Evolutionary conservation across 2,888 invertebrate genomes (phyloP), one percentile per base, ranked within the genome.

Genomic region (Epistrophe grossulariae): DNA sequence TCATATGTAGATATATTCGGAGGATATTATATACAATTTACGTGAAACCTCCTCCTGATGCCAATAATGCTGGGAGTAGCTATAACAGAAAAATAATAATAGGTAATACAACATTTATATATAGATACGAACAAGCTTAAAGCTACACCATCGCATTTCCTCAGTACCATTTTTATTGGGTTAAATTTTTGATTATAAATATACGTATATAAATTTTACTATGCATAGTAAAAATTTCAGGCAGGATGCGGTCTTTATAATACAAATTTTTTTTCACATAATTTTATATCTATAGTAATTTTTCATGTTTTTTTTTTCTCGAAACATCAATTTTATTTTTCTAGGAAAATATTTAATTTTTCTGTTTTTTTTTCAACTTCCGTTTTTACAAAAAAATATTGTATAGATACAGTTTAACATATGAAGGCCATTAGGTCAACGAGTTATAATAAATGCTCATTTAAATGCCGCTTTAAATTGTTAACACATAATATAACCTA

Each of bases 81-180:
- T 40, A 62, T 60, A n/a, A n/a, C n/a, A 62, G 15, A 43, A 24
- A 40, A 40, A 62, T 62, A 62, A 62, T 55, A 55, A 24, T 28
- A 24, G 24, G 28, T 13, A 60, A 40, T 24, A 40, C 15, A n/a
- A 60, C 13, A 60, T 60, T 24, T 52, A 24, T 24, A 24, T 24
- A 24, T 24, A 24, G 24, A 24, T 52, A 13, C 7, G 55, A 28
- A 19, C 40, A 40, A 62, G 24, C 24, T 24, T 19, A 62, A 62
- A 62, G 15, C 40, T 40, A 24, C 40, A 62, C 60, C 60, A 40
- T 62, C 19, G n/a, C n/a, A 62, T 62, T 62, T 62, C 40, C 38
- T 62, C 40, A 24, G n/a, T 24, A 62, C 8, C 8, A 31, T 40
- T 40, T 62, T 62, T 40, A 40, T 40, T 40, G 19, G 4, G 7